Percentiles rank a stretch among this genome's conserved stretches.
Conservation (phyloP, 2,888 invertebrate species). For the Apamea crenata region DNA sequence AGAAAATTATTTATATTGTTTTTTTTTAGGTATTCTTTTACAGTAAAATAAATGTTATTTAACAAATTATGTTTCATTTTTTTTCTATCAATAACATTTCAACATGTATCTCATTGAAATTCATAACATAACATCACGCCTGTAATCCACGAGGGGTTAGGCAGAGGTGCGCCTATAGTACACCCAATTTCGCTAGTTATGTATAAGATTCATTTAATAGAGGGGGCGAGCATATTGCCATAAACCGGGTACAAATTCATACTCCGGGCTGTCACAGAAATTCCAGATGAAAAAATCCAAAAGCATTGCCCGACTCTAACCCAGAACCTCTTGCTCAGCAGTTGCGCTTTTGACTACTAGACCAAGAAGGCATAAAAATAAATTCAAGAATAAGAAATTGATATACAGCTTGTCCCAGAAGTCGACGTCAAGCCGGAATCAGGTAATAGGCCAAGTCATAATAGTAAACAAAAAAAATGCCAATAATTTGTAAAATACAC, state of each 20-base stretch:
- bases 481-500: no score
- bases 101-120: neutral
- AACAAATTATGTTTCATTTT: neutral
- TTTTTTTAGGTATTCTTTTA: slow-evolving; percentile 11
- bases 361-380: neutral
- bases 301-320: neutral
- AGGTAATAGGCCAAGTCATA: no score
- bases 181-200: no score
- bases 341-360: neutral
- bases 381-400: neutral
- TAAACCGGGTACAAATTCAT: neutral
- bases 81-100: neutral
- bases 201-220: neutral
- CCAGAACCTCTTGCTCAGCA: neutral
- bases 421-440: no score
- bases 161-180: neutral
- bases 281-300: neutral
- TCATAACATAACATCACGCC: neutral
- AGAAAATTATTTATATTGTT: slow-evolving; percentile 24
- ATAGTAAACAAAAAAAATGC: no score
- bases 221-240: neutral
- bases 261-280: neutral
- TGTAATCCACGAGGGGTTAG: neutral
- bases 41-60: slow-evolving; percentile 37
- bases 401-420: no score